phyloP scores from a whole-genome alignment of 2,888 invertebrate genomes.

The Ectemnius cavifrons region DNA sequence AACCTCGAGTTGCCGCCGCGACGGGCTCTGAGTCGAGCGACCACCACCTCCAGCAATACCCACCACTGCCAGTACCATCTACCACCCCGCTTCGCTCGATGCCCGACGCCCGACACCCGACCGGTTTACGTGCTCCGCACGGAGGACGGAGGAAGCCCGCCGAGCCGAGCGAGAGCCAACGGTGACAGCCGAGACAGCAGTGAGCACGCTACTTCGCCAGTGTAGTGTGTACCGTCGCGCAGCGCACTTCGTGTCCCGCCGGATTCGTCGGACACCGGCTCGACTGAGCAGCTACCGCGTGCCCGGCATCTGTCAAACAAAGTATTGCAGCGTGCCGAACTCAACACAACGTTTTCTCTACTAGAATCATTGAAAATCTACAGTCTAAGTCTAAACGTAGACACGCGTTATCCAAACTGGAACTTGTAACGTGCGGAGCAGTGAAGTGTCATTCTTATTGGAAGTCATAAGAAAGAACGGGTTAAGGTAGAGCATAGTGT shows the following conservation, averaged over 20 bases:
- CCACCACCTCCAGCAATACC: conserved; percentile 28
- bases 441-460: background rate
- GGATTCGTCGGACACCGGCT: conserved; percentile 14
- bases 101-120: conserved; percentile 32
- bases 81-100: conserved; percentile 28
- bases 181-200: conserved; percentile 66
- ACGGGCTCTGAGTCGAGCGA: conserved; percentile 29
- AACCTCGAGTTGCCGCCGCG: conserved; percentile 34
- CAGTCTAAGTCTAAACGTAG: no score
- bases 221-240: conserved; percentile 57
- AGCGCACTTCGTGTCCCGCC: conserved; percentile 30
- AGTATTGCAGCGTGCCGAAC: background rate
- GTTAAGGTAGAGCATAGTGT: background rate
- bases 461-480: background rate
- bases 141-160: conserved; percentile 47
- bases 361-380: no score
- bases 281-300: conserved; percentile 37
- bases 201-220: conserved; percentile 55
- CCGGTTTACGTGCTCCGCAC: conserved; percentile 60
- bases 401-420: no score
- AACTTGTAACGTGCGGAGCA: no score
- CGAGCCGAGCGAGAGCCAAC: conserved; percentile 28
- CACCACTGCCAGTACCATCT: conserved; percentile 34
- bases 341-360: no score
- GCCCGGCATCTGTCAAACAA: conserved; percentile 59